Percentiles rank a stretch among this genome's conserved stretches.
Conservation (phyloP, 2,888 invertebrate species). For the Caenorhabditis angaria region DNA sequence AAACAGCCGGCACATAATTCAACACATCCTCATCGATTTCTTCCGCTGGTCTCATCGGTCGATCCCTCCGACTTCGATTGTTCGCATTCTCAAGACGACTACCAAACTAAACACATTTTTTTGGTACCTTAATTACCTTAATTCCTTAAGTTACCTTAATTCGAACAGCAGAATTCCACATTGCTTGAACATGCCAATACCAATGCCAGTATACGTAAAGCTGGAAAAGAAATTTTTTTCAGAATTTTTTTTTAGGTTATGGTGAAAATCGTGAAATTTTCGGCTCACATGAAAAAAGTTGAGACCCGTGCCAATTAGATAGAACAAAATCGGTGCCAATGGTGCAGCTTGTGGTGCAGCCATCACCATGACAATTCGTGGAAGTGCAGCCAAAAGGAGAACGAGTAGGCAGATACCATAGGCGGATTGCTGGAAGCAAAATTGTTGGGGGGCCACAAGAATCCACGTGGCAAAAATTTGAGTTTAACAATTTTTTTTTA, state of each 20-base stretch:
- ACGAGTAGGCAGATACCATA: conserved; percentile 69
- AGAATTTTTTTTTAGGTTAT: neutral
- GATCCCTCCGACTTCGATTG: conserved; percentile 49
- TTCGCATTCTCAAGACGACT: conserved; percentile 46
- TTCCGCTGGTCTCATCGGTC: conserved; percentile 35
- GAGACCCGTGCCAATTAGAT: conserved; percentile 60
- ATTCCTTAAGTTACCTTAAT: conserved; percentile 15
- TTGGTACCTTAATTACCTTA: neutral
- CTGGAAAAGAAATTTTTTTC: no score
- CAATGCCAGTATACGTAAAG: conserved; percentile 69
- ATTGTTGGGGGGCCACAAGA: no score
- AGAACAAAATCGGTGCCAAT: conserved; percentile 57
- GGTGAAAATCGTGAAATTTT: neutral
- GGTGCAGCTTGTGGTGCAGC: conserved; percentile 60
- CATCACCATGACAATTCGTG: conserved; percentile 49
- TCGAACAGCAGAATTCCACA: conserved; percentile 54
- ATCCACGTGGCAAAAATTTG: no score
- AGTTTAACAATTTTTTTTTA: no score
- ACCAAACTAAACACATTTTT: conserved; percentile 28
- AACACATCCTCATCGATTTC: conserved; percentile 38
- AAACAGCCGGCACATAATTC: conserved; percentile 25
- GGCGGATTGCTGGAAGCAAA: conserved; percentile 65
- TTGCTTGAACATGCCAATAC: conserved; percentile 65
- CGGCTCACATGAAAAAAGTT: conserved; percentile 65
- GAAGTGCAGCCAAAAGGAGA: conserved; percentile 64